These are phyloP conservation scores for Thamnaconus septentrionalis DNA, from an alignment of 2,113 vertebrate species.

Conservation along the genomic window DNA sequence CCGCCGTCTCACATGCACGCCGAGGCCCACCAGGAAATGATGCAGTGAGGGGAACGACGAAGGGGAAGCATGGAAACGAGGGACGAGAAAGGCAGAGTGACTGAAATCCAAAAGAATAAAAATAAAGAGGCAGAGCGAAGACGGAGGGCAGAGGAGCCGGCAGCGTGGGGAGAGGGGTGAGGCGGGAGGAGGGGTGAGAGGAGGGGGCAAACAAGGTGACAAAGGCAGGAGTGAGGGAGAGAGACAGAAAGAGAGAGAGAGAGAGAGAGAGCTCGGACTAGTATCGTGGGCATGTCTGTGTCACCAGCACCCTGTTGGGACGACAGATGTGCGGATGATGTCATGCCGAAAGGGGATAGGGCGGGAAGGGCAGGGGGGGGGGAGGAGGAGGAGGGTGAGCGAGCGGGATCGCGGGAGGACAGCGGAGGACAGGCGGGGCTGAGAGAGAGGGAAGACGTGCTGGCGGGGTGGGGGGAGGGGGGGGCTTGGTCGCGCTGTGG, in stretches of 20 bases:
- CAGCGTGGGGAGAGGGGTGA: too few species aligned
- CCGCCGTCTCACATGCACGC: conserved; percentile 45
- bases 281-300: conserved; percentile 70
- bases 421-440: conserved; percentile 55
- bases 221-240: conserved; percentile 17
- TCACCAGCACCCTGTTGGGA: conserved; percentile 75
- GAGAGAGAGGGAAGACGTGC: conserved; percentile 8
- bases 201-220: not conserved
- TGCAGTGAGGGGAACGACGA: too few species aligned
- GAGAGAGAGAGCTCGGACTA: conserved; percentile 51
- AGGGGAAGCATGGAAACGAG: not conserved
- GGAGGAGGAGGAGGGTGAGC: conserved; percentile 65
- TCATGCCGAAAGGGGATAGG: conserved; percentile 74
- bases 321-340: conserved; percentile 81
- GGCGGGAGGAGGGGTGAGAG: too few species aligned
- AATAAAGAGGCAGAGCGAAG: conserved; percentile 4
- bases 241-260: conserved; percentile 44
- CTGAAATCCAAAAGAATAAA: not conserved
- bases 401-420: conserved; percentile 63
- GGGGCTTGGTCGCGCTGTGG: conserved; percentile 36
- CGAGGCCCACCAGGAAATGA: not conserved
- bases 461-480: conserved; percentile 1
- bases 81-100: not conserved
- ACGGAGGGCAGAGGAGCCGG: not conserved
- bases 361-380: conserved; percentile 59